These are phyloP conservation scores for Zaprionus obscuricornis DNA, from an alignment of 2,888 invertebrate species.

Conservation along the genomic window DNA sequence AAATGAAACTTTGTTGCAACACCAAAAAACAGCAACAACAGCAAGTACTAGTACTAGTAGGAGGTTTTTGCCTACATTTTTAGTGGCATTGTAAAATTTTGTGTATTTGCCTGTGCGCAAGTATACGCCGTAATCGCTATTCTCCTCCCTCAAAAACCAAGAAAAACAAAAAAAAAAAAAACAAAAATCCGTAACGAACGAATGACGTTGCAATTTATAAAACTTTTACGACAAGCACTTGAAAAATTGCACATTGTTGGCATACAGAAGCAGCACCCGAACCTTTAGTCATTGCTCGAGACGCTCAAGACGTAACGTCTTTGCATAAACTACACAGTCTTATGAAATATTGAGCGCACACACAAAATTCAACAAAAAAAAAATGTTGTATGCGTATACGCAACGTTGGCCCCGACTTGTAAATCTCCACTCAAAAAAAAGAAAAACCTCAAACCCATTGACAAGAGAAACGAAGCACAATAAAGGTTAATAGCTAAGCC, in stretches of 20 bases:
- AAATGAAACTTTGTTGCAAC: constrained; percentile 42
- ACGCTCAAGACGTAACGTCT: no score
- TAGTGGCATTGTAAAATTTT: constrained; percentile 61
- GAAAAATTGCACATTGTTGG: constrained; percentile 50
- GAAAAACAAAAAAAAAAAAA: no score
- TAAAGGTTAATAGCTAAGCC: constrained; percentile 27
- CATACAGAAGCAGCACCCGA: not conserved
- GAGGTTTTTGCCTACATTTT: constrained; percentile 31
- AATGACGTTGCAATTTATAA: constrained; percentile 60
- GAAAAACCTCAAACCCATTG: constrained; percentile 26
- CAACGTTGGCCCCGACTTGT: constrained; percentile 7
- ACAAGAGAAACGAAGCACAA: constrained; percentile 33
- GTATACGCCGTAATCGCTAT: constrained; percentile 14
- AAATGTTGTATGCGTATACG: constrained; percentile 46
- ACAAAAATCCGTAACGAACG: constrained; percentile 46
- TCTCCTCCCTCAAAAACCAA: no score
- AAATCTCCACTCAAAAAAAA: not conserved
- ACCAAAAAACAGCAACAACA: constrained; percentile 34
- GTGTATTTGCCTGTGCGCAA: constrained; percentile 22
- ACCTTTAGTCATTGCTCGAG: no score
- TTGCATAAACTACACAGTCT: constrained; percentile 26
- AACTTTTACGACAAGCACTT: constrained; percentile 53
- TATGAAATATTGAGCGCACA: constrained; percentile 44
- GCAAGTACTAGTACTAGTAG: no score
- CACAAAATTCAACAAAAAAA: no score